Base-by-base conservation (phyloP, 2,113 vertebrate genomes). In the Psilopsiagon aurifrons region DNA sequence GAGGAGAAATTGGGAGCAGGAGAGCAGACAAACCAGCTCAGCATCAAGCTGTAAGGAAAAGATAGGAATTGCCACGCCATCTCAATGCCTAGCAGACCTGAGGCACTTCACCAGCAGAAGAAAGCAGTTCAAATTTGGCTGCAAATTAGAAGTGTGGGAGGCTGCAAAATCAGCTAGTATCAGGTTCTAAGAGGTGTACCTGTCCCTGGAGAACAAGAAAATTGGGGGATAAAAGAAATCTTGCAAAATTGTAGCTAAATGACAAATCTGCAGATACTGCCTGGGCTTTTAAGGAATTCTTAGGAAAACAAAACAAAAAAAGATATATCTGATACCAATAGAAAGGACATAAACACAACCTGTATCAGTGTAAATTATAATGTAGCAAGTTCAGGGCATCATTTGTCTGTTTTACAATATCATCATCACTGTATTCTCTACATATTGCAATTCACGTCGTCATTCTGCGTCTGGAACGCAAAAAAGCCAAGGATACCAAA, bases 381-480 rank as follows among this genome's bases (percentile, higher is more conserved):
- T 33, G 16, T 47, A 83, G 11, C 28, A 55, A 75, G 35, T 44
- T 47, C 76, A 86, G 60, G 64, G 33, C 51, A 91, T 88, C 8
- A 46, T 83, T 87, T 83, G 6, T 25, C 71, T 77, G 35, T 39
- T 17, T 84, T 86, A 62, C 17, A 83, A 39, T 75, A 67, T 13
- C 68, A 67, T 86, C 69, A 57, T 49, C 57, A 62, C 31, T 49
- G 29, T 55, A 88, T 88, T 94, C 68, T 75, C 79, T 77, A 73
- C 18, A 37, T 57, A 75, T 64, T 71, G 54, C 47, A 46, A 57
- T 63, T 90, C 74, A 86, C 86, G 54, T 81, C 44, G 84, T 68
- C 81, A 52, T 93, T 90, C 69, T 89, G 66, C 78, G 82, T 88
- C 88, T 94, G 94, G 59, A 96, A 93, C 80, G 62, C 46, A 73